Conservation (phyloP, 2,888 invertebrate species). For the Machimus rusticus region DNA sequence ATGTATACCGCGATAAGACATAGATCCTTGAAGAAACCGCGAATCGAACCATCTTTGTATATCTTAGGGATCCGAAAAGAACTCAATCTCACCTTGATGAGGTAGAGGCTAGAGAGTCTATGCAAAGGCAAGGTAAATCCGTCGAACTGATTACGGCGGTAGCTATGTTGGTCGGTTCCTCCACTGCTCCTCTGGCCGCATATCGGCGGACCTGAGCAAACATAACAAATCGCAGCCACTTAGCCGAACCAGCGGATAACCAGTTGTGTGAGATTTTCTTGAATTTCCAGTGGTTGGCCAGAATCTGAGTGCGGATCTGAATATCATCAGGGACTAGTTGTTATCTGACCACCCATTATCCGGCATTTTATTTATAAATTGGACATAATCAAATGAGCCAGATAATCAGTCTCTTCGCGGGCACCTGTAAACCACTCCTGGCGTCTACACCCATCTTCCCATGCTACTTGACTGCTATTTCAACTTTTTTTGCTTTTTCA, state of each 20-base stretch:
- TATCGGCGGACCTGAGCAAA: background rate
- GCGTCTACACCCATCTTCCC: background rate
- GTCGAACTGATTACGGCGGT: background rate
- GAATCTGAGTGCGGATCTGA: background rate
- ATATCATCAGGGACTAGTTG: constrained; percentile 33
- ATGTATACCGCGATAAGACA: background rate
- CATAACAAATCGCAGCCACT: constrained; percentile 4
- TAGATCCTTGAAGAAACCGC: background rate
- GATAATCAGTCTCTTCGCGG: background rate
- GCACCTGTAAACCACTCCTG: background rate
- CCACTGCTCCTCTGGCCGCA: background rate
- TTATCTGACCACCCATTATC: constrained; percentile 30
- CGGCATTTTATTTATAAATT: constrained; percentile 33
- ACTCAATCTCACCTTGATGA: background rate
- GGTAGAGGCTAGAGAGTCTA: background rate
- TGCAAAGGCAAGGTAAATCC: background rate
- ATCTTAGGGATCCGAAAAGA: background rate
- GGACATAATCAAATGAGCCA: constrained; percentile 34
- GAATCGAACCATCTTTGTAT: background rate
- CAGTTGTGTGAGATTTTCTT: constrained; percentile 32
- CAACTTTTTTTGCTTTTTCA: background rate
- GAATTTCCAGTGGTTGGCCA: background rate
- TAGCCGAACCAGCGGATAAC: background rate
- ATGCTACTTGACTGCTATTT: background rate
- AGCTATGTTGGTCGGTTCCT: background rate